A percentile compares a stretch with the other conserved stretches of the same genome.
These are phyloP conservation scores for Drosophila differens DNA, from an alignment of 2,888 invertebrate genomes.

Conservation along the genomic window DNA sequence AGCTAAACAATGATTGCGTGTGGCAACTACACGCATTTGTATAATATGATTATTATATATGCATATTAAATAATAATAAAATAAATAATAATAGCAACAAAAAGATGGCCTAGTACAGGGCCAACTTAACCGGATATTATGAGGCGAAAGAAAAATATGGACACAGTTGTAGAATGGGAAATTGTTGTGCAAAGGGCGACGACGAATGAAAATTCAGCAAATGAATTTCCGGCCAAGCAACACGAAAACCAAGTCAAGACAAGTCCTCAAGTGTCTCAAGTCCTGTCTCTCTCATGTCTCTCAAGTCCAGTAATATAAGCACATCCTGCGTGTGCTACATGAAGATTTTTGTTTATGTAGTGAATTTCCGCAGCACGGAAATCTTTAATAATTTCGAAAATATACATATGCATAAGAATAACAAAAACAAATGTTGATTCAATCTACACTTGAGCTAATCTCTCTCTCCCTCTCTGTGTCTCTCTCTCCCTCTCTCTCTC, in stretches of 20 bases:
- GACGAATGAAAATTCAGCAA: slow-evolving; percentile 35
- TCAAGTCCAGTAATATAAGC: neutral
- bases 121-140: slow-evolving; percentile 52
- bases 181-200: slow-evolving; percentile 22
- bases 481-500: neutral
- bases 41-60: slow-evolving; percentile 7
- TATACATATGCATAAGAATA: slow-evolving; percentile 5
- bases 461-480: neutral
- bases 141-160: neutral
- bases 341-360: slow-evolving; percentile 29
- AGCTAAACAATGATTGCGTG: slow-evolving; percentile 28
- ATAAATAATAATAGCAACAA: slow-evolving; percentile 3
- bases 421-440: slow-evolving; percentile 16
- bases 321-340: slow-evolving; percentile 1
- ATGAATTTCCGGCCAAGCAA: slow-evolving; percentile 59
- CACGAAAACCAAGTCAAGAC: slow-evolving; percentile 32
- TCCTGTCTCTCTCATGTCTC: slow-evolving; percentile 8
- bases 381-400: slow-evolving; percentile 38
- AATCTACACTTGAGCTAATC: slow-evolving; percentile 32
- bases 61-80: neutral
- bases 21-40: neutral
- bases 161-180: neutral
- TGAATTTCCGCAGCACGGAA: slow-evolving; percentile 60
- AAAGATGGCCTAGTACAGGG: neutral
- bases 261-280: slow-evolving; percentile 25